phyloP scores from a whole-genome alignment of 1,140 invertebrate genomes.

The Babylonia areolata region DNA sequence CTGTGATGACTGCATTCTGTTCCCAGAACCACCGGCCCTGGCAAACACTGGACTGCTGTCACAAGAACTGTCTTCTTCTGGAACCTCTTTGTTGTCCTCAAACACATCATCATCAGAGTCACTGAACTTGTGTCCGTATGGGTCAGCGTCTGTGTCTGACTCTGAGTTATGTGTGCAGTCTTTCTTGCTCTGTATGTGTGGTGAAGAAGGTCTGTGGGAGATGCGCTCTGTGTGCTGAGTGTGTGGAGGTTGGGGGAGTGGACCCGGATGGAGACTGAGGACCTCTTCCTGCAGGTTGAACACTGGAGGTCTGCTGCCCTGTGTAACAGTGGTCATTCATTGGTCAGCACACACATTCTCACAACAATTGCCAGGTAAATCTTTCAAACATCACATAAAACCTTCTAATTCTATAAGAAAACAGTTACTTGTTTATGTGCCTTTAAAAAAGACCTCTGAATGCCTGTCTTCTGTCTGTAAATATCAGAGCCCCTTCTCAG shows the following conservation, averaged over 20 bases:
- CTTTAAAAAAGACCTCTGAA: too few species aligned
- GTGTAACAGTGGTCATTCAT: neutral
- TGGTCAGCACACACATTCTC: neutral
- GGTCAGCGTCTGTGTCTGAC: neutral
- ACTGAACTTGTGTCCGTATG: neutral
- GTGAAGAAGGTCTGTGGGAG: neutral
- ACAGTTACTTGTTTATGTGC: too few species aligned
- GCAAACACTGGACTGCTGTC: too few species aligned
- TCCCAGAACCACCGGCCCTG: too few species aligned
- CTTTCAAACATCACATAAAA: too few species aligned
- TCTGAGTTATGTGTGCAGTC: neutral
- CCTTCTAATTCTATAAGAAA: too few species aligned
- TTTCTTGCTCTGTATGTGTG: too few species aligned
- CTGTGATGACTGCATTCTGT: too few species aligned
- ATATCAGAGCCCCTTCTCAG: too few species aligned
- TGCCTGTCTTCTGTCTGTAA: too few species aligned
- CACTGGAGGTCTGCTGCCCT: neutral
- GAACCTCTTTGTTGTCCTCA: neutral
- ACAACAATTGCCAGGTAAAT: neutral
- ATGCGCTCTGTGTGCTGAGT: neutral
- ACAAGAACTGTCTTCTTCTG: neutral
- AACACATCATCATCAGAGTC: neutral
- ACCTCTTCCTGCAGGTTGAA: conserved; percentile 1
- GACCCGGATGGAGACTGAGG: neutral
- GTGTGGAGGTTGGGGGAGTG: neutral